A percentile compares a stretch with the other conserved stretches of the same genome.
These are phyloP conservation scores for Eublepharis macularius DNA, from an alignment of 2,113 vertebrate genomes.

Conservation along the genomic window DNA sequence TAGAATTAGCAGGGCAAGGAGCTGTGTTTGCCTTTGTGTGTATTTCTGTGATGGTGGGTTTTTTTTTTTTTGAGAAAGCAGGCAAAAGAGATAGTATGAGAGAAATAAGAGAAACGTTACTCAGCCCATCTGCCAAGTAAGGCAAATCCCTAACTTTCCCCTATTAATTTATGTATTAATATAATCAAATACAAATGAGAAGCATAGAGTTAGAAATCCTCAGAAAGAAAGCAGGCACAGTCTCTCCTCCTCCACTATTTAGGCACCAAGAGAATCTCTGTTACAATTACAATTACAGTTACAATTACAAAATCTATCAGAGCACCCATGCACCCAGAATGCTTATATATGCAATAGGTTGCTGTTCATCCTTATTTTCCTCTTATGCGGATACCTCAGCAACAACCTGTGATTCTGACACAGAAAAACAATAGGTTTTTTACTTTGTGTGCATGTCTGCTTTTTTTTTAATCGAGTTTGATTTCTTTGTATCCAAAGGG, in stretches of 20 bases:
- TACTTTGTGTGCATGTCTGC: not conserved
- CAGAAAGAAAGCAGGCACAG: not conserved
- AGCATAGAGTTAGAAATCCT: not conserved
- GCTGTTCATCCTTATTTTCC: not conserved
- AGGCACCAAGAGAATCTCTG: not conserved
- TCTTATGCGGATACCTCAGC: not conserved
- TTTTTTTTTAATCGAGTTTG: not conserved
- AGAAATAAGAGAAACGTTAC: not conserved
- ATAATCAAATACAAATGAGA: not conserved
- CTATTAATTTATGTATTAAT: not conserved
- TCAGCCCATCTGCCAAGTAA: not conserved
- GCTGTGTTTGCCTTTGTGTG: not conserved
- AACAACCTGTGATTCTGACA: not conserved
- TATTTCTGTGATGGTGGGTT: too few relatives aligned
- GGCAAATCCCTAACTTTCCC: not conserved
- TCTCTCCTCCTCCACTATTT: not conserved
- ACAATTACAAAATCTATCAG: not conserved
- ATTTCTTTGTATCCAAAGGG: too few relatives aligned
- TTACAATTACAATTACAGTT: not conserved
- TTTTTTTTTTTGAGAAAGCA: not conserved
- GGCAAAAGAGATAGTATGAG: not conserved
- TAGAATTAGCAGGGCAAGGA: not conserved
- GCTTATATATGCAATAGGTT: not conserved
- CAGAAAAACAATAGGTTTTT: not conserved
- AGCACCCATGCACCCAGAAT: not conserved